Percentiles rank a stretch among this genome's conserved stretches.
phyloP scores from a whole-genome alignment of 2,797 vertebrate genomes.

The Octomys mimax region DNA sequence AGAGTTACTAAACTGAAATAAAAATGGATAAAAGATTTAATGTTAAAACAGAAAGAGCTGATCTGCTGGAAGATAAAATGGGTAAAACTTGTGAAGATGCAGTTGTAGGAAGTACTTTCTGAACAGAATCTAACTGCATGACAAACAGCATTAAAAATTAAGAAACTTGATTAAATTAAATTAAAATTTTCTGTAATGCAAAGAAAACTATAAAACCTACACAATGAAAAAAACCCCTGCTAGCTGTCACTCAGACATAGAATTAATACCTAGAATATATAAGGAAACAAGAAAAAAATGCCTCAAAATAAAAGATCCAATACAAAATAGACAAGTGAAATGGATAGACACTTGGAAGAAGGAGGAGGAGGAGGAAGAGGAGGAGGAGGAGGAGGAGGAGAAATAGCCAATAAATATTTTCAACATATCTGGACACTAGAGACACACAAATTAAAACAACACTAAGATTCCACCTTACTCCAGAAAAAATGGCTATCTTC shows the following conservation, averaged over 20 bases:
- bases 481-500: neutral
- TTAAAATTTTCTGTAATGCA: neutral
- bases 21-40: neutral
- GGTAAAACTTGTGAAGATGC: neutral
- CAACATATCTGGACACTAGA: neutral
- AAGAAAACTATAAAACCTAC: neutral
- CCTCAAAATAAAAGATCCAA: neutral
- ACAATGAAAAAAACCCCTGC: neutral
- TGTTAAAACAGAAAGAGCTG: neutral
- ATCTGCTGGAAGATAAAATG: neutral
- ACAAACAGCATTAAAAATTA: neutral
- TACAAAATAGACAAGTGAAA: neutral
- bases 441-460: neutral
- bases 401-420: neutral
- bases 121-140: neutral
- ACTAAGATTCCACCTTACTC: neutral
- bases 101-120: neutral
- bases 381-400: neutral
- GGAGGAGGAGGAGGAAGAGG: neutral
- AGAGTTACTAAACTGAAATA: neutral
- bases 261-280: neutral
- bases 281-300: neutral
- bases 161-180: neutral
- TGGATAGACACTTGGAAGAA: neutral
- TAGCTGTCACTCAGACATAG: neutral